Evolutionary conservation across 2,797 vertebrate species (phyloP).

Genomic region (Cynopterus sphinx): DNA sequence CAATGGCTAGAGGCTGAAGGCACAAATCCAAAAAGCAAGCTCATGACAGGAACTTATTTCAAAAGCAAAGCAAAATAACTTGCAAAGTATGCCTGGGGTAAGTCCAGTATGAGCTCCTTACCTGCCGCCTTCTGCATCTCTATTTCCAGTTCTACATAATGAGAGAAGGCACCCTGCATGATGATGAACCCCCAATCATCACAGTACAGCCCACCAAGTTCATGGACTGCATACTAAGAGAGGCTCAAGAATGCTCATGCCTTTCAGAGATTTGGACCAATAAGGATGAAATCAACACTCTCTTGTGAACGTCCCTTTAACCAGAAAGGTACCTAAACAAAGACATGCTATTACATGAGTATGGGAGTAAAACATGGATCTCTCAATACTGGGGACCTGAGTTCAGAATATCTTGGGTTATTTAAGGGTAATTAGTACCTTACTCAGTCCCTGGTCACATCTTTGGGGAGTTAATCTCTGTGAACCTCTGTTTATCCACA

Average conservation of each 20-base stretch:
- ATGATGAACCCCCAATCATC: not conserved
- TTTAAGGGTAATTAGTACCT: not conserved
- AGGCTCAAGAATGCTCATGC: not conserved
- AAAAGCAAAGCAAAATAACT: slow-evolving; percentile 46
- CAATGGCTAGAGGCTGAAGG: slow-evolving; percentile 11
- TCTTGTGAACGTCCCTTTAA: not conserved
- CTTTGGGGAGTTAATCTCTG: not conserved
- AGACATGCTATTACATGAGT: not conserved
- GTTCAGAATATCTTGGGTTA: slow-evolving; percentile 1
- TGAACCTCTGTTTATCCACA: not conserved
- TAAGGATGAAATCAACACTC: not conserved
- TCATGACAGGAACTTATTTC: not conserved
- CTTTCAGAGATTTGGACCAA: not conserved
- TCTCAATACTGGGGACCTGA: not conserved
- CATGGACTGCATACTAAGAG: too few species aligned
- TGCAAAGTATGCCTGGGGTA: not conserved
- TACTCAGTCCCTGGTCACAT: not conserved
- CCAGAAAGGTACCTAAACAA: not conserved
- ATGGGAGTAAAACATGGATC: not conserved
- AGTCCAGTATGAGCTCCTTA: not conserved
- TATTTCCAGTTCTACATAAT: not conserved
- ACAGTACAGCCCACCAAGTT: not conserved
- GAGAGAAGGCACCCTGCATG: not conserved
- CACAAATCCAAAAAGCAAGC: slow-evolving; percentile 25
- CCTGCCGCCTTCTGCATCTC: not conserved